Evolutionary conservation across 2,888 invertebrate genomes (phyloP).

Genomic region (Lasioglossum calceatum): DNA sequence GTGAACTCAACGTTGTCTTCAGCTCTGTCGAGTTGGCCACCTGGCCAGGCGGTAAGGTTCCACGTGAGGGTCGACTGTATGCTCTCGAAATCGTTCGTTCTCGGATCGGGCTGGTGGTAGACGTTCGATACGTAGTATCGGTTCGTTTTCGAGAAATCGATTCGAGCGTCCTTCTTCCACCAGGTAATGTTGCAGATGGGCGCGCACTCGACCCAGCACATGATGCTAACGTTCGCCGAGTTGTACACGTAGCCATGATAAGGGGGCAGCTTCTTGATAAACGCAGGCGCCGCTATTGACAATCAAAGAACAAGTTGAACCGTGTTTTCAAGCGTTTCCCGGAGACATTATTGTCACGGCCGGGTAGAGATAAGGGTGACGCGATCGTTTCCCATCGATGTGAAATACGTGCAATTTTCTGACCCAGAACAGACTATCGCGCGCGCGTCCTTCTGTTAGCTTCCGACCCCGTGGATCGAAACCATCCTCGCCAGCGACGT

Average conservation of each 20-base stretch:
- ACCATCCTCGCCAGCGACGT: background rate
- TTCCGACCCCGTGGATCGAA: background rate
- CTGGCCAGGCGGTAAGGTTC: conserved; percentile 95
- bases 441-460: background rate
- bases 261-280: conserved; percentile 93
- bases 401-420: conserved; percentile 15
- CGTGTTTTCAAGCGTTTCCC: background rate
- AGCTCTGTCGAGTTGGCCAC: conserved; percentile 90
- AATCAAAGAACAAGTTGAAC: conserved; percentile 44
- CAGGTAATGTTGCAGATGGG: conserved; percentile 94
- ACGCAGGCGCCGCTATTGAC: conserved; percentile 92
- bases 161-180: conserved; percentile 91
- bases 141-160: conserved; percentile 86
- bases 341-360: conserved; percentile 28
- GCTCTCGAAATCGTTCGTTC: conserved; percentile 95
- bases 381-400: background rate
- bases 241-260: conserved; percentile 93
- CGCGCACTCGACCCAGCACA: conserved; percentile 95
- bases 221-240: conserved; percentile 88
- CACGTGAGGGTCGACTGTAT: conserved; percentile 94
- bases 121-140: conserved; percentile 90
- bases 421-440: background rate
- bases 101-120: conserved; percentile 89
- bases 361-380: conserved; percentile 21
- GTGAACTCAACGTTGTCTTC: conserved; percentile 92